A percentile compares a stretch with the other conserved stretches of the same genome.
phyloP scores from a whole-genome alignment of 2,113 vertebrate genomes.

The Tylochromis polylepis region DNA sequence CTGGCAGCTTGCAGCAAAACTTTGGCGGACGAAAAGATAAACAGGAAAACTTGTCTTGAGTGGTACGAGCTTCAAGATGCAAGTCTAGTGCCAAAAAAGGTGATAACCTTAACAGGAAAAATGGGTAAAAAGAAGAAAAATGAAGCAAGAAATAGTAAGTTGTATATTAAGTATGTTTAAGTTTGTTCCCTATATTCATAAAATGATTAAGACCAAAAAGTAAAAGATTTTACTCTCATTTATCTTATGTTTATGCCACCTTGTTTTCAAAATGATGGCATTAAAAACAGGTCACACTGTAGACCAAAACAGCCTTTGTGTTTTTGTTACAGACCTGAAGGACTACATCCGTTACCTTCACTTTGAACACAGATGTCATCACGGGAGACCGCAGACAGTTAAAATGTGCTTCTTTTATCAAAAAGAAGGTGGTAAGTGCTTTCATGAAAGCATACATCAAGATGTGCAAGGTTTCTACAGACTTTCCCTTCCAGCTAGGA shows the following conservation, averaged over 20 bases:
- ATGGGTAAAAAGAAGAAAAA: background rate
- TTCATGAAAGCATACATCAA: background rate
- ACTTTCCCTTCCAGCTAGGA: background rate
- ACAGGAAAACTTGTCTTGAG: conserved; percentile 39
- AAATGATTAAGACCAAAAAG: background rate
- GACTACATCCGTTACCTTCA: conserved; percentile 67
- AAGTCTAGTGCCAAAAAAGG: background rate
- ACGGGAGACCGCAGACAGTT: conserved; percentile 4
- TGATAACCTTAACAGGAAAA: background rate
- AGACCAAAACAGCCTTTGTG: background rate
- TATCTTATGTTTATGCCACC: background rate
- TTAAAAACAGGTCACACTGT: background rate
- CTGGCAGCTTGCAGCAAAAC: conserved; percentile 48
- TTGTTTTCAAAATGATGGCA: background rate
- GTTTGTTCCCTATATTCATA: background rate
- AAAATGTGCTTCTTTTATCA: conserved; percentile 64
- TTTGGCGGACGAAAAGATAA: background rate
- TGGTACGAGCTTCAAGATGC: conserved; percentile 52
- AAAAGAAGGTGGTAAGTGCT: conserved; percentile 60
- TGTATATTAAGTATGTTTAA: background rate
- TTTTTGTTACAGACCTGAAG: conserved; percentile 52
- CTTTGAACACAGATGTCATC: conserved; percentile 50
- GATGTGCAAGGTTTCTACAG: background rate
- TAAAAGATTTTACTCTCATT: background rate
- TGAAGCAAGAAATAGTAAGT: conserved; percentile 15